Evolutionary conservation across 1,140 invertebrate species (phyloP).

Genomic region (Nasonia giraulti): DNA sequence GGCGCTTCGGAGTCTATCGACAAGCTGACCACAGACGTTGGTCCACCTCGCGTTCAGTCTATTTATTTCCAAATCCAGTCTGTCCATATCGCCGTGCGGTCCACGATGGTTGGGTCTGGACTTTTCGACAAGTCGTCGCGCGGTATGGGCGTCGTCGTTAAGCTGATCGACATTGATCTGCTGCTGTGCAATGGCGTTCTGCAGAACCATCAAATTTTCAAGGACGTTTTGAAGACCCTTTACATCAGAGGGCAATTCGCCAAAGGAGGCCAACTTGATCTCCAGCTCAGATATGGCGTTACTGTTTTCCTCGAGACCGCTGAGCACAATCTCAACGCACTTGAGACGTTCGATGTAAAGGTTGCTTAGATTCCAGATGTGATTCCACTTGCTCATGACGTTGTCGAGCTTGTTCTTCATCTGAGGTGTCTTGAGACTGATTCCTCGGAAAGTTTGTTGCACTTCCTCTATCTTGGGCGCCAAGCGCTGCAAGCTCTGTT

Average conservation of each 20-base stretch:
- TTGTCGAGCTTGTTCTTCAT: slow-evolving; percentile 92
- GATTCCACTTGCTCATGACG: slow-evolving; percentile 93
- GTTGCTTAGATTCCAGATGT: slow-evolving; percentile 88
- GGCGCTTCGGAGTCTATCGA: slow-evolving; percentile 90
- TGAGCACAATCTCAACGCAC: slow-evolving; percentile 91
- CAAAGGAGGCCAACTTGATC: slow-evolving; percentile 88
- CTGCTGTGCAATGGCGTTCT: slow-evolving; percentile 87
- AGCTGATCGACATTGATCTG: slow-evolving; percentile 92
- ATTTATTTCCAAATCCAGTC: slow-evolving; percentile 94
- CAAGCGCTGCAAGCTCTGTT: slow-evolving; percentile 81
- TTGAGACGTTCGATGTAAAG: slow-evolving; percentile 94
- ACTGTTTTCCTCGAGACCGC: slow-evolving; percentile 91
- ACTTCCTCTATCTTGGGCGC: slow-evolving; percentile 88
- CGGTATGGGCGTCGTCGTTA: slow-evolving; percentile 90
- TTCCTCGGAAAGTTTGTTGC: slow-evolving; percentile 87
- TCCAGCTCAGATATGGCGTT: slow-evolving; percentile 94
- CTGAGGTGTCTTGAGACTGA: slow-evolving; percentile 90
- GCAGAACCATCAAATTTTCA: slow-evolving; percentile 85
- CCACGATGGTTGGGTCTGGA: slow-evolving; percentile 82
- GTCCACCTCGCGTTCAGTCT: slow-evolving; percentile 92
- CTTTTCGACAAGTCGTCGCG: slow-evolving; percentile 89
- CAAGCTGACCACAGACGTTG: slow-evolving; percentile 91
- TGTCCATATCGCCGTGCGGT: slow-evolving; percentile 89
- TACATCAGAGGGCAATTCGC: slow-evolving; percentile 88
- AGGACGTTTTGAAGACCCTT: slow-evolving; percentile 83